phyloP scores from a whole-genome alignment of 2,113 vertebrate genomes.

The Eulemur macaco region DNA sequence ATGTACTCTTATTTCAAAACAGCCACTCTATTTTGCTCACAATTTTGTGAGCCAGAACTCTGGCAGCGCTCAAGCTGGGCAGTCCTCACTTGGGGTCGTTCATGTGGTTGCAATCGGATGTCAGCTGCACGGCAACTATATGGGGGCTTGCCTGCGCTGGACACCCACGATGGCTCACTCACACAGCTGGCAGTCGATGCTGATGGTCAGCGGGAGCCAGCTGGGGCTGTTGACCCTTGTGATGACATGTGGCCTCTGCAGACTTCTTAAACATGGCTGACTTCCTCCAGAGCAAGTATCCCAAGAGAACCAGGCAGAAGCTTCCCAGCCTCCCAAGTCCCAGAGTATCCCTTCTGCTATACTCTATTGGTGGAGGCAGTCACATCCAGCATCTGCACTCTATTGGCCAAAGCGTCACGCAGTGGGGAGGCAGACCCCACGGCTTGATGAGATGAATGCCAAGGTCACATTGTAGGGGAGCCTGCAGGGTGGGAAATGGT shows the following conservation, averaged over 20 bases:
- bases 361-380: background rate
- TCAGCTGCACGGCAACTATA: background rate
- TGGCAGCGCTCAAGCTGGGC: background rate
- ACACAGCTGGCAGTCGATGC: no score
- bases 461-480: background rate
- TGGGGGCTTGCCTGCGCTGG: background rate
- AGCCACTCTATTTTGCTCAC: background rate
- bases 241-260: background rate
- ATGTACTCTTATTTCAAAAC: background rate
- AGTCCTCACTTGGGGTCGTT: background rate
- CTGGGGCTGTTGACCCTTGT: background rate
- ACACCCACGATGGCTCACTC: background rate
- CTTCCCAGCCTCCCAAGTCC: background rate
- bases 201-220: background rate
- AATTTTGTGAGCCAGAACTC: background rate
- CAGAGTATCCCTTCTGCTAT: background rate
- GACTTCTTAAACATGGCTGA: background rate
- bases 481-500: background rate
- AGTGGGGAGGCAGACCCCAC: background rate
- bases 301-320: background rate
- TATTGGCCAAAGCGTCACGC: background rate
- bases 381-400: background rate
- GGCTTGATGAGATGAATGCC: background rate
- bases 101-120: background rate
- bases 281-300: background rate